A percentile compares a stretch with the other conserved stretches of the same genome.
Evolutionary conservation across 2,888 invertebrate species (phyloP).

Genomic region (Ligdia adustata): DNA sequence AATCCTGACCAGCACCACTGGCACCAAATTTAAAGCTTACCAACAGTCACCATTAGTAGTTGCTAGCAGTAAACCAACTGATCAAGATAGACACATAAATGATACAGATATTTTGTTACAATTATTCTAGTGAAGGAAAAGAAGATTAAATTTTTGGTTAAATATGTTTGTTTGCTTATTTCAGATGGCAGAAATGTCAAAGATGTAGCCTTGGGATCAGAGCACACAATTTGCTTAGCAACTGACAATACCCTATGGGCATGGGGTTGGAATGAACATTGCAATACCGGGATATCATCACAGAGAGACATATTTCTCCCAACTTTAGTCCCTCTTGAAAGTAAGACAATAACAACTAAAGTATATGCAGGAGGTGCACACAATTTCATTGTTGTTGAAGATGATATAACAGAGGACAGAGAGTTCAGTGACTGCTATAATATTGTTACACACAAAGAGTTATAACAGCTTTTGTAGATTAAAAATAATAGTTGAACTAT

Average conservation of each 20-base stretch:
- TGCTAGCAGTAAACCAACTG: too few relatives aligned
- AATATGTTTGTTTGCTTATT: constrained; percentile 39
- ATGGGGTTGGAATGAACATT: constrained; percentile 97
- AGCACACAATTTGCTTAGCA: constrained; percentile 89
- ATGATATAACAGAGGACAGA: constrained; percentile 20
- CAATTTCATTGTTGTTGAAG: constrained; percentile 65
- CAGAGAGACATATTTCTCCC: constrained; percentile 57
- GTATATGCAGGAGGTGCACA: constrained; percentile 75
- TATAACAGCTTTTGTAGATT: too few relatives aligned
- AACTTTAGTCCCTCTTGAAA: constrained; percentile 56
- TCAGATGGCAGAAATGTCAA: constrained; percentile 73
- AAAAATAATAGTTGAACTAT: too few relatives aligned
- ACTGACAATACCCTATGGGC: constrained; percentile 86
- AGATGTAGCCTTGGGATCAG: constrained; percentile 89
- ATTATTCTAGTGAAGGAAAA: too few relatives aligned
- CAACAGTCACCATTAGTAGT: too few relatives aligned
- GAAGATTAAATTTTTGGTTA: too few relatives aligned
- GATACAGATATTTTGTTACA: too few relatives aligned
- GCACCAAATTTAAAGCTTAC: too few relatives aligned
- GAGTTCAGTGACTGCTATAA: constrained; percentile 7
- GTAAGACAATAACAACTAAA: constrained; percentile 48
- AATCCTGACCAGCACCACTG: too few relatives aligned
- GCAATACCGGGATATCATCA: constrained; percentile 88
- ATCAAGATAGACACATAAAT: too few relatives aligned
- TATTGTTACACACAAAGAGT: too few relatives aligned